Conservation (phyloP, 2,797 vertebrate species). For the Melanogrammus aeglefinus region DNA sequence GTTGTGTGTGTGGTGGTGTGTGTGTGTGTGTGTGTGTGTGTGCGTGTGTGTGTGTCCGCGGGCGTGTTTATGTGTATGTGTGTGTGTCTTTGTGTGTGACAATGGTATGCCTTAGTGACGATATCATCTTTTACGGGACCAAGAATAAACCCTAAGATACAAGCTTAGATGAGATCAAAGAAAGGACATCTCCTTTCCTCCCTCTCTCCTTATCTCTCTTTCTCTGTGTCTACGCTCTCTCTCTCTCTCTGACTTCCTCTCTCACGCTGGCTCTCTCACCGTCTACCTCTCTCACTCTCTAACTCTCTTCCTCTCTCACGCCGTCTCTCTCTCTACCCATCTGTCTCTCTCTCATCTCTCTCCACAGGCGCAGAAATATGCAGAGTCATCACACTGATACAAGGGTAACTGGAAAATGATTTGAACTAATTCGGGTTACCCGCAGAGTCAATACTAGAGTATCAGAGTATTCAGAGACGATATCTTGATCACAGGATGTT, state of each 20-base stretch:
- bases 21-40: background rate
- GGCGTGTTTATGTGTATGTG: background rate
- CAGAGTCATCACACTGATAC: background rate
- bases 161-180: conserved; percentile 24
- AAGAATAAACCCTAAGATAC: conserved; percentile 22
- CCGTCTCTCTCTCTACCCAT: background rate
- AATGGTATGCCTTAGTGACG: conserved; percentile 3
- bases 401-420: background rate
- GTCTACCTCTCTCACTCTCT: background rate
- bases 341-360: background rate
- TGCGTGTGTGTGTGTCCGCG: background rate
- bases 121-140: conserved; percentile 19
- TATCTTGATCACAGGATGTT: background rate
- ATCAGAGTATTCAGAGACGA: too few relatives aligned
- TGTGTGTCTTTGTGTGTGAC: background rate
- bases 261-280: background rate
- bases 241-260: background rate
- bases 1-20: background rate
- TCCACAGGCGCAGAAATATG: background rate
- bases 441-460: background rate
- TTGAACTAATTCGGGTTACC: background rate
- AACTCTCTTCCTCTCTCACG: background rate
- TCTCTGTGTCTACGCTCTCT: background rate
- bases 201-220: conserved; percentile 6
- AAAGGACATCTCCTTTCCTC: conserved; percentile 12